These are phyloP conservation scores for Nephrocerus scutellatus DNA, from an alignment of 2,888 invertebrate genomes.

Conservation along the genomic window DNA sequence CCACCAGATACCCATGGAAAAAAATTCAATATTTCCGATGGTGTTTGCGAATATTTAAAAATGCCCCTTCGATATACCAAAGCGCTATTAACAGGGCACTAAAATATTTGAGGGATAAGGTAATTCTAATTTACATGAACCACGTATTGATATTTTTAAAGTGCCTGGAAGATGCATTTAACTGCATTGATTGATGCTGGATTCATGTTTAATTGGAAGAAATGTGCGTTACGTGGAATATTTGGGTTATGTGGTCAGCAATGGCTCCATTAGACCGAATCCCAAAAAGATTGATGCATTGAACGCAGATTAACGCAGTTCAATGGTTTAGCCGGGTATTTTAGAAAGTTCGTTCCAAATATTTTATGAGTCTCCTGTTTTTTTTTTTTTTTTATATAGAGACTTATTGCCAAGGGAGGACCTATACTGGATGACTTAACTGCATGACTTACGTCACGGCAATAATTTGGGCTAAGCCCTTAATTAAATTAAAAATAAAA, in stretches of 20 bases:
- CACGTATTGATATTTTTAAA: slow-evolving; percentile 2
- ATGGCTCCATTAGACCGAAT: slow-evolving; percentile 5
- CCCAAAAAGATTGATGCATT: slow-evolving; percentile 6
- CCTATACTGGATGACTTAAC: too few relatives aligned
- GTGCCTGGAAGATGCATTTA: slow-evolving; percentile 5
- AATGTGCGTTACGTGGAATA: slow-evolving; percentile 4
- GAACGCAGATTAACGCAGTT: slow-evolving; percentile 3
- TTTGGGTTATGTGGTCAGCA: slow-evolving; percentile 5
- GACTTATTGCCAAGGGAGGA: too few relatives aligned
- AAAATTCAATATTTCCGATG: slow-evolving; percentile 4
- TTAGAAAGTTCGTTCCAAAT: slow-evolving; percentile 5
- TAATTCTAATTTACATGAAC: slow-evolving; percentile 3
- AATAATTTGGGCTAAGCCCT: too few relatives aligned
- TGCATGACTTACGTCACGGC: too few relatives aligned
- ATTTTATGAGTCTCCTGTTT: too few relatives aligned
- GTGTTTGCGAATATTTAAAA: slow-evolving; percentile 7
- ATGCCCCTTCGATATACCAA: slow-evolving; percentile 5
- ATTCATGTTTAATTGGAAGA: slow-evolving; percentile 2
- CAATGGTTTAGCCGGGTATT: too few relatives aligned
- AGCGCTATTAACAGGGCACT: slow-evolving; percentile 4
- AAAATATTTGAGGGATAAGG: slow-evolving; percentile 3
- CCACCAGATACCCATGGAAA: slow-evolving; percentile 3
- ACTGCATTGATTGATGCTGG: slow-evolving; percentile 4
- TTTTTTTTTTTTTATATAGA: too few relatives aligned
- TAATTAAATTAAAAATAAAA: too few relatives aligned